A percentile compares a stretch with the other conserved stretches of the same genome.
Evolutionary conservation across 1,140 invertebrate genomes (phyloP).

Genomic region (Caenorhabditis remanei): DNA sequence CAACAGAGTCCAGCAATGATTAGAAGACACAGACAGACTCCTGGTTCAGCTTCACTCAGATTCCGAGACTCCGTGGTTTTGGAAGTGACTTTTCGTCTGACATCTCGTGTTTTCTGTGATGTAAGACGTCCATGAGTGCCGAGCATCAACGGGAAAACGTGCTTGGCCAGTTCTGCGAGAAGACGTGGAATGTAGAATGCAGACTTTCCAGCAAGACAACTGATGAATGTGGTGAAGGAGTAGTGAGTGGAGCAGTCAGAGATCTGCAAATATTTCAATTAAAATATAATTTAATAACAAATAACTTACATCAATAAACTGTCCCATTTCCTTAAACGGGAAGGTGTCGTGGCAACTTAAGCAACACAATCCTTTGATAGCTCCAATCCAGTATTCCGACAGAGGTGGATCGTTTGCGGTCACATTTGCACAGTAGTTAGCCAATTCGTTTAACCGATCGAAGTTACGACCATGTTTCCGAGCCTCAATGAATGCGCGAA

Average conservation of each 20-base stretch:
- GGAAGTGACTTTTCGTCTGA: background rate
- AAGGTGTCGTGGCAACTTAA: background rate
- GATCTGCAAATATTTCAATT: constrained; percentile 44
- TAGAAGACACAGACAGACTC: constrained; percentile 43
- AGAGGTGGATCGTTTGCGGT: constrained; percentile 54
- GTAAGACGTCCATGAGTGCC: background rate
- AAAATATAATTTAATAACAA: background rate
- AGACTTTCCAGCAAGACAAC: constrained; percentile 56
- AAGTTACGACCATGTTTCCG: constrained; percentile 27
- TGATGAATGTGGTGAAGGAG: constrained; percentile 53
- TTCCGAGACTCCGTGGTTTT: constrained; percentile 6
- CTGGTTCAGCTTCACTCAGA: constrained; percentile 14
- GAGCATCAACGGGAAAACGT: constrained; percentile 17
- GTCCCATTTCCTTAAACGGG: constrained; percentile 32
- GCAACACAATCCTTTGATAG: constrained; percentile 50
- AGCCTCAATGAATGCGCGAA: constrained; percentile 54
- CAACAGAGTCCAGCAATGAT: constrained; percentile 51
- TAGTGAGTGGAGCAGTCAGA: constrained; percentile 56
- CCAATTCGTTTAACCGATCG: constrained; percentile 57
- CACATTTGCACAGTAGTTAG: constrained; percentile 57
- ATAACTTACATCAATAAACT: constrained; percentile 43
- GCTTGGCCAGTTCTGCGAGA: background rate
- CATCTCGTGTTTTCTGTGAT: constrained; percentile 8
- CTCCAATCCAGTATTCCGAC: constrained; percentile 60
- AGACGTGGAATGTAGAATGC: constrained; percentile 51